Conservation (phyloP, 2,797 vertebrate genomes). For the Sylvia borin region DNA sequence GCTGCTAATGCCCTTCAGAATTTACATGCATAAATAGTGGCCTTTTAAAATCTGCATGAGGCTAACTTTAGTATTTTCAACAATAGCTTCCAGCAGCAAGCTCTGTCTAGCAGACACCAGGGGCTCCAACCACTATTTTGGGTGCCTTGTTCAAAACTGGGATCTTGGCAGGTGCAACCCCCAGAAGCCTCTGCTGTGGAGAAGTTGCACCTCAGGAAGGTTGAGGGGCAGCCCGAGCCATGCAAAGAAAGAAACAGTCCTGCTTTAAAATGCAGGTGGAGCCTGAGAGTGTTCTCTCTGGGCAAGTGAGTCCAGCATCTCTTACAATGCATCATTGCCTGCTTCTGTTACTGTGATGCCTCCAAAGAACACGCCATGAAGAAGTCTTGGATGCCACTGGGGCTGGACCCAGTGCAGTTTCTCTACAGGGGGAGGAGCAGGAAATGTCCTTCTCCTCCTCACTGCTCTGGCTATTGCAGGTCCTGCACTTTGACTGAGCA, state of each 20-base stretch:
- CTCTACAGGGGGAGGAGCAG: not conserved
- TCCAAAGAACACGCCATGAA: fast-evolving
- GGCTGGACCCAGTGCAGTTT: not conserved
- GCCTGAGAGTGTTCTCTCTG: not conserved
- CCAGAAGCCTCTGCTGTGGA: not conserved
- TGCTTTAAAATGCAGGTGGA: not conserved
- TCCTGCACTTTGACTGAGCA: not conserved
- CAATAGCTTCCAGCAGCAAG: constrained; percentile 3
- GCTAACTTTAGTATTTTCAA: constrained; percentile 31
- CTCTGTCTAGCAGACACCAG: fast-evolving
- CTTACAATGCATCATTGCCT: not conserved
- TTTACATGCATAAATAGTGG: constrained; percentile 67
- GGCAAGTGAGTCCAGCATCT: not conserved
- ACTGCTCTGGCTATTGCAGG: not conserved
- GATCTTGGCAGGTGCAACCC: not conserved
- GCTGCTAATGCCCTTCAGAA: constrained; percentile 72
- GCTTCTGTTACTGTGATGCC: not conserved
- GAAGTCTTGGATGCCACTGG: not conserved
- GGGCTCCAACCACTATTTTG: not conserved
- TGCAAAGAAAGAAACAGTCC: not conserved
- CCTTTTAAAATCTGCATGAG: constrained; percentile 66
- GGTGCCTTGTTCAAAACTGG: not conserved
- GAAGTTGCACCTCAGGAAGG: not conserved
- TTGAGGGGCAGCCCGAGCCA: not conserved
- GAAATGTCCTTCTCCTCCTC: not conserved